Base-by-base conservation (phyloP, 2,888 invertebrate genomes). In the Syritta pipiens region DNA sequence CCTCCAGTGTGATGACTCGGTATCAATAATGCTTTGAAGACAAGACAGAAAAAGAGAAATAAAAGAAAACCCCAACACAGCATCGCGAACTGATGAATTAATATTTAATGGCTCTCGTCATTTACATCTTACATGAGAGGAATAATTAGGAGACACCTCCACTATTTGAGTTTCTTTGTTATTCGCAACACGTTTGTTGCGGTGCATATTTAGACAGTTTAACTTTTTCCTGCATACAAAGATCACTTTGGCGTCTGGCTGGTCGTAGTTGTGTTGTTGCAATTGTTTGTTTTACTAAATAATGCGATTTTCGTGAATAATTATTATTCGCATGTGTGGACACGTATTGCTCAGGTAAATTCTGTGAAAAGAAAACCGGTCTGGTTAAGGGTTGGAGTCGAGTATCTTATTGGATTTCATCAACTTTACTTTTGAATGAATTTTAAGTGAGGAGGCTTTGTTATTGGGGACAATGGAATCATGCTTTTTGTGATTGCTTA, bases 101-200 rank as follows among this genome's bases (percentile, higher is more conserved):
- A 77, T 72, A 77, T 71, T 77, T 60, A 77, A 77, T 67, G 72
- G 72, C 53, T 60, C 14, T 59, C 17, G 40, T 57, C 55, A 77
- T 77, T 77, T 49, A 67, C 72, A 72, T 60, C 42, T 72, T 72
- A 60, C 60, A 77, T 72, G 77, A 60, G 65, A 32, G 9, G 77
- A 67, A 72, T 72, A 72, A 72, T 77, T 72, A 71, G 53, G 10
- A 30, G 53, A 77, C 77, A 65, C 77, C 77, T 77, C 65, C 77
- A 12, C 37, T 6, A 10, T 26, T 30, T 40, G 37, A 46, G 30
- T 26, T 9, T n/a, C n/a, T 51, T 42, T 37, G 37, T 35, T 44
- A 76, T 69, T 76, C 17, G n/a, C 51, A 46, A 37, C 12, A 17
- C n/a, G 4, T 20, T 26, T 10, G 30, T 30, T 57, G 6, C 35